These are phyloP conservation scores for Hermatobates lingyangjiaoensis DNA, from an alignment of 1,140 invertebrate species.

Conservation along the genomic window DNA sequence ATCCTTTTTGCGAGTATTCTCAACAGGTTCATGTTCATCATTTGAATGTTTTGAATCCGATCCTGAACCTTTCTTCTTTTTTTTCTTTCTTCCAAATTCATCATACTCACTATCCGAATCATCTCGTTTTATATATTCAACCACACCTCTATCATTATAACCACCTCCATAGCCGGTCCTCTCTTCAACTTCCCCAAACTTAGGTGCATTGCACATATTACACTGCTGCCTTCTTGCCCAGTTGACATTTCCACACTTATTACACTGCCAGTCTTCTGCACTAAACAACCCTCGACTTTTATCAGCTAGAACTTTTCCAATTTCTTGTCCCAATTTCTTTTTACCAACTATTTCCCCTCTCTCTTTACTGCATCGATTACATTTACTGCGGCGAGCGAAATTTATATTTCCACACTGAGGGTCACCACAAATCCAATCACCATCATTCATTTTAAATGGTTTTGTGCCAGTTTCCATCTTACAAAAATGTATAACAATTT, in stretches of 20 bases:
- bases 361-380: slow-evolving; percentile 78
- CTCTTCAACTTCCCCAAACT: slow-evolving; percentile 77
- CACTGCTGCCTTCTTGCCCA: slow-evolving; percentile 93
- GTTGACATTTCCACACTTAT: slow-evolving; percentile 98
- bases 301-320: slow-evolving; percentile 93
- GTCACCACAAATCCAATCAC: slow-evolving; percentile 35
- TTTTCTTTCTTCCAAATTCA: slow-evolving; percentile 29
- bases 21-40: background rate
- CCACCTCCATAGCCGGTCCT: slow-evolving; percentile 47
- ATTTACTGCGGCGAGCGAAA: slow-evolving; percentile 72
- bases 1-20: slow-evolving; percentile 74
- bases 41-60: background rate
- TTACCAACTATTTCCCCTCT: slow-evolving; percentile 27
- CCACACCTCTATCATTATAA: slow-evolving; percentile 82
- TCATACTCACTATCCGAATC: slow-evolving; percentile 87
- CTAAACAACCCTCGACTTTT: slow-evolving; percentile 95
- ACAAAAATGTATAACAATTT: too few species aligned
- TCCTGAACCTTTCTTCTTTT: slow-evolving; percentile 9
- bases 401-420: slow-evolving; percentile 69
- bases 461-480: too few species aligned
- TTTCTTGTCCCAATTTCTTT: slow-evolving; percentile 86
- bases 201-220: slow-evolving; percentile 97
- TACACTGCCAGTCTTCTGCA: slow-evolving; percentile 99
- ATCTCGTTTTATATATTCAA: slow-evolving; percentile 77
- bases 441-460: slow-evolving; percentile 22